Evolutionary conservation across 1,140 invertebrate genomes (phyloP), one percentile per base, ranked within the genome.

Genomic region (Glomeris maerens): DNA sequence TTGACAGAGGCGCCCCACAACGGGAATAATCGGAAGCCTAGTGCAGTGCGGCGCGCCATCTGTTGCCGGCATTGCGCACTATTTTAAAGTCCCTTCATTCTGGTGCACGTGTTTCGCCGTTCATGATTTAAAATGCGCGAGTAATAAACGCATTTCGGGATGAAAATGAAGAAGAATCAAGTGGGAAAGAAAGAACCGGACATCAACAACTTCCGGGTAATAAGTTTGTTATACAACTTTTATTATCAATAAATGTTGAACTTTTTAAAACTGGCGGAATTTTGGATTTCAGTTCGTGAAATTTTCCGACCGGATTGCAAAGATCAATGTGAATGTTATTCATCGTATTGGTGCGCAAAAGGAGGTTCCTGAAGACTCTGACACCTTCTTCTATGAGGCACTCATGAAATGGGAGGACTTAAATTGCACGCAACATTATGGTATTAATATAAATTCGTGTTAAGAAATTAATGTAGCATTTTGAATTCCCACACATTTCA

Each of bases 341-440:
- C 81, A 88, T 49, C 79, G 78, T 66, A 73, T 87, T 40, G 72
- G 75, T 1, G 83, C 83, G 64, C 17, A 50, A 5, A 70, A 72
- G 45, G 70, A 75, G 29, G 68, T 74, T 26, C 72, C 74, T 29
- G 78, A 82, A 55, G 78, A 82, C 52, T 63, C 66, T 29, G 76
- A 80, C 56, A 85, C 84, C 2, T 79, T 78, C 64, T 91, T 93
- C 64, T 71, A 78, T 59, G 74, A 85, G 62, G 75, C 84, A 0
- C 60, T 92, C n/a, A 71, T 80, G 55, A 91, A 91, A 74, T 93
- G 88, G 88, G 77, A 76, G 59, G 78, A 79, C 29, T 70, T 91
- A 21, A 90, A 93, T 68, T 74, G 84, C 47, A 84, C 86, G 1
- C 76, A 86, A 57, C 79, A 81, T 60, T 95, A 81, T 68, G 74